Base-by-base conservation (phyloP, 2,113 vertebrate species). In the Callopanchax toddi region DNA sequence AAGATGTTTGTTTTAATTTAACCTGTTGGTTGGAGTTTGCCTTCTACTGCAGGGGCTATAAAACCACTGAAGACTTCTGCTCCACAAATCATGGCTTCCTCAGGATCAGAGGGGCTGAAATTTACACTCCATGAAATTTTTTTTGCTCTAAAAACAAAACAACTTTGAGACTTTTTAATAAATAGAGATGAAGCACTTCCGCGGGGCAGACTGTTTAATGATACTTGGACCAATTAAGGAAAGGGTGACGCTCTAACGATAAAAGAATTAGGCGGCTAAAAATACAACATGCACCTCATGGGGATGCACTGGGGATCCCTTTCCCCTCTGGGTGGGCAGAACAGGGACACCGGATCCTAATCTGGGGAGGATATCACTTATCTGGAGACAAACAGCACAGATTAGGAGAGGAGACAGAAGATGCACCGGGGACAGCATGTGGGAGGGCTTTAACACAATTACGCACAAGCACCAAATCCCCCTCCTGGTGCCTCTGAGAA, bases 351-450 rank as follows among this genome's bases (percentile, higher is more conserved):
- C 61, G 40, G 81, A 87, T 84, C 86, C 70, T 86, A 87, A 87
- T 89, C 85, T 78, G 76, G 79, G 72, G 69, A 65, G 88, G 89
- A 91, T 91, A 92, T 93, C 90, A 79, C 80, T 87, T 91, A 86
- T 89, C 87, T 86, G 76, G 76, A 92, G 92, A 93, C 91, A 90
- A 92, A 93, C 89, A 84, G 87, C 73, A 29, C 71, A 91, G 91
- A 93, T 93, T 91, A 91, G 84, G 81, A 87, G 88, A 91, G 79
- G 82, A 92, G 91, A 91, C 90, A 90, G 89, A 90, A 85, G 86
- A 91, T 66, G 78, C 90, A 82, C 86, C 22, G 60, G 91, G 90
- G 91, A 91, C 77, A 32, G 70, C 64, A 77, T 78, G 91, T 93
- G 91, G 90, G 91, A 86, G 89, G 90, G 62, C 66, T 78, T 65